A percentile compares a stretch with the other conserved stretches of the same genome.
Conservation (phyloP, 2,797 vertebrate genomes). For the Dendrocincla fuliginosa region DNA sequence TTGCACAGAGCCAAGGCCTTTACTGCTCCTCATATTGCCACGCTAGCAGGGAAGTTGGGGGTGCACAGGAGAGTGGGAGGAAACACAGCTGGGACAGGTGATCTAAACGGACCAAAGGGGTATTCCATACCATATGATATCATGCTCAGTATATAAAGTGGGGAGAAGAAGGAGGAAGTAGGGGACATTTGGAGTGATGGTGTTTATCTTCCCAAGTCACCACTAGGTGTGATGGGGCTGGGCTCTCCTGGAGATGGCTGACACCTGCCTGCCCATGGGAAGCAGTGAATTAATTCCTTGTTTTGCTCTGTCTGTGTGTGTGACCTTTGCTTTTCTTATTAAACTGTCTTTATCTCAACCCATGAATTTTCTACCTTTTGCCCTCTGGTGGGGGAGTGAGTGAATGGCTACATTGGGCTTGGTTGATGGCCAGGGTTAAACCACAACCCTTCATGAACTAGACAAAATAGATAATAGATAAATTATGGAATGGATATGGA, state of each 20-base stretch:
- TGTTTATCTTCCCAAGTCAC: not conserved
- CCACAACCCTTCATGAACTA: not conserved
- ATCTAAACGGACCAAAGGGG: not conserved
- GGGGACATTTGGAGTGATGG: not conserved
- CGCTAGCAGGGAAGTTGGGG: accelerated
- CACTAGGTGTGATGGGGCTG: accelerated
- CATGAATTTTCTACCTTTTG: not conserved
- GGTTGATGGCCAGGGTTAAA: not conserved
- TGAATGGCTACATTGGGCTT: accelerated
- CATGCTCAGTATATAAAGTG: not conserved
- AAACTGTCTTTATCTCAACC: not conserved
- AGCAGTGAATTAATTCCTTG: not conserved
- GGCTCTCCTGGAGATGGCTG: not conserved
- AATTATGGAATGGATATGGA: not conserved
- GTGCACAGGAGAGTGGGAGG: accelerated
- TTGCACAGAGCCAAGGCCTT: not conserved
- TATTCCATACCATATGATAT: not conserved
- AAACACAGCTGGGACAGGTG: not conserved
- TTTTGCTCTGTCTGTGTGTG: not conserved
- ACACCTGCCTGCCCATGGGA: not conserved
- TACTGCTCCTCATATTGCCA: not conserved
- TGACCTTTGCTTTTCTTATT: not conserved
- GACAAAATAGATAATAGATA: not conserved
- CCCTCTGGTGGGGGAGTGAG: not conserved
- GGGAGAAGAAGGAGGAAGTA: accelerated